Percentiles rank a stretch among this genome's conserved stretches.
Conservation (phyloP, 1,140 invertebrate species). For the Drosophila miranda region DNA sequence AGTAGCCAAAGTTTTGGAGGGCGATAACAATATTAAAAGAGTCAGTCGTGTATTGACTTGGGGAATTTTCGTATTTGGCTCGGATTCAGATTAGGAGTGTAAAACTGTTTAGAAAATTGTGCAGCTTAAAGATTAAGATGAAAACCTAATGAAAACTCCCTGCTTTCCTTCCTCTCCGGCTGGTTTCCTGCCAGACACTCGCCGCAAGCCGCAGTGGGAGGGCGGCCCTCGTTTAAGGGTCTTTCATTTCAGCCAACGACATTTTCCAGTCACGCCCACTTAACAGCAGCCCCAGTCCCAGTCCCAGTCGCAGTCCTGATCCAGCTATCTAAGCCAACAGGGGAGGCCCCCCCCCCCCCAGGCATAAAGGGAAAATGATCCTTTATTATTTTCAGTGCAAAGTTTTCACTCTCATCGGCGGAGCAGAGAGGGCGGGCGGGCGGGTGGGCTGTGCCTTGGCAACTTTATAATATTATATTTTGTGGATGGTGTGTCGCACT, state of each 20-base stretch:
- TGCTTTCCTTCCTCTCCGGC: not conserved
- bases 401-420: constrained; percentile 55
- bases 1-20: constrained; percentile 26
- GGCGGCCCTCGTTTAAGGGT: constrained; percentile 22
- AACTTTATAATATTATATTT: constrained; percentile 52
- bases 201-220: constrained; percentile 25
- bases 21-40: constrained; percentile 44
- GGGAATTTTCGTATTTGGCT: constrained; percentile 29
- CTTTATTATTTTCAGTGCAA: constrained; percentile 67
- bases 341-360: too few species aligned
- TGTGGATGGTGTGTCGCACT: constrained; percentile 54
- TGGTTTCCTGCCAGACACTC: constrained; percentile 44
- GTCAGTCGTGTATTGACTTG: constrained; percentile 43
- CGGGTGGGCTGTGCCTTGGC: constrained; percentile 16
- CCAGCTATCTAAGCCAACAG: constrained; percentile 31
- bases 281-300: constrained; percentile 33
- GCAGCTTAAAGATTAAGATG: constrained; percentile 24
- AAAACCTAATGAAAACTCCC: constrained; percentile 44
- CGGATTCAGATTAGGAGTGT: constrained; percentile 32
- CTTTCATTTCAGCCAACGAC: constrained; percentile 28
- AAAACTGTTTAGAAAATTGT: constrained; percentile 10
- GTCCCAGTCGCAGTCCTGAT: constrained; percentile 20
- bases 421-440: not conserved
- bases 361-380: constrained; percentile 48
- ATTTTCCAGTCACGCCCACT: constrained; percentile 65